Evolutionary conservation across 2,797 vertebrate species (phyloP), one percentile per base, ranked within the genome.

Genomic region (Lithobates sylvaticus): DNA sequence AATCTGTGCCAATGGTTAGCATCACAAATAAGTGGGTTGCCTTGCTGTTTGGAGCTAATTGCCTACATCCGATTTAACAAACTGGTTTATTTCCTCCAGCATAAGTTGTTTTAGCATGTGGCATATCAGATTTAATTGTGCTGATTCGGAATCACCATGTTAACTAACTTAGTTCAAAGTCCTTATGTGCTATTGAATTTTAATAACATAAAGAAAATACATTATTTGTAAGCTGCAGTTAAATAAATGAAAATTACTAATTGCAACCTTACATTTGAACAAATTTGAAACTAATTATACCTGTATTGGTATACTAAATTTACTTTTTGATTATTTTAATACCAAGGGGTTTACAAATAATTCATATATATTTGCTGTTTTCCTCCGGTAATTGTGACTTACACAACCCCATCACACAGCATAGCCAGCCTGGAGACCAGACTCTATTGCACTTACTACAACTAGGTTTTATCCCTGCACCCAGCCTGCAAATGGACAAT

Each of bases 101-200:
- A 67, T 13, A 67, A 67, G 65, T 67, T 67, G 27, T 67, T 67
- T 29, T 67, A 67, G 65, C 26, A 67, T 67, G n/a, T 67, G 65
- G 65, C 65, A 67, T 67, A 67, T 26, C 65, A 67, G 65, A 26
- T 67, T 67, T 67, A 29, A 67, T 67, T 67, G 65, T 29, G 27
- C 65, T 29, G 65, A 67, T 27, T 67, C 65, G 7, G 23, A 23
- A 23, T 65, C 27, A 67, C 26, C 26, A 67, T 10, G 21, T 61
- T 61, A 61, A 61, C 54, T 61, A 58, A 50, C 47, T 64, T 64
- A 26, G 64, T 13, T 13, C 64, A 27, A 67, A 67, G 10, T 67
- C 64, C 23, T 27, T 67, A 67, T 26, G 64, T 67, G 64, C 15
- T 26, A 26, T 13, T 67, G 27, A 5, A 67, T 67, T 67, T 67